phyloP scores from a whole-genome alignment of 2,888 invertebrate species.

The Linnaemya vulpina region DNA sequence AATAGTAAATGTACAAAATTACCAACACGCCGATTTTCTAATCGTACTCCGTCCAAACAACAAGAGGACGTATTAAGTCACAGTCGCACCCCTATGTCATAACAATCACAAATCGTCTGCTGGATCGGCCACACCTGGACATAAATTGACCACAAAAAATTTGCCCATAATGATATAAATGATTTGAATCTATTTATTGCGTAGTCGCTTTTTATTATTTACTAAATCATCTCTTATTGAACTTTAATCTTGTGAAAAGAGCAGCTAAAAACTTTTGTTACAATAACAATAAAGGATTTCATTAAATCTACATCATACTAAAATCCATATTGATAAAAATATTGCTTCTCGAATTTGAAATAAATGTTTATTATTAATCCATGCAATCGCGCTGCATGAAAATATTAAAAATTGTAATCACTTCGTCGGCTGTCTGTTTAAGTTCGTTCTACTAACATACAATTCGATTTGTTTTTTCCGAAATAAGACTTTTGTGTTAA shows the following conservation, averaged over 20 bases:
- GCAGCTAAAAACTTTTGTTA: too few species aligned
- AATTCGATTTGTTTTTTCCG: too few species aligned
- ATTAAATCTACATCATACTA: too few species aligned
- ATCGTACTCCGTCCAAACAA: slow-evolving; percentile 73
- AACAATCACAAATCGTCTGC: slow-evolving; percentile 66
- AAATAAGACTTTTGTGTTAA: too few species aligned
- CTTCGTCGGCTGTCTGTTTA: too few species aligned
- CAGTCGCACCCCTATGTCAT: slow-evolving; percentile 41
- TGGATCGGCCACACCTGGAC: slow-evolving; percentile 54
- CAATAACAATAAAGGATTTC: too few species aligned
- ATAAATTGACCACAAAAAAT: slow-evolving; percentile 78
- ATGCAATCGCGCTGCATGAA: too few species aligned
- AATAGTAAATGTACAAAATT: slow-evolving; percentile 62
- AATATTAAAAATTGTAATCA: too few species aligned
- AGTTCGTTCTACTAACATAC: too few species aligned
- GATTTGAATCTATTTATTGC: not conserved
- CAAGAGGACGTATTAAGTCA: slow-evolving; percentile 60
- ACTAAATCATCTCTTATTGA: not conserved
- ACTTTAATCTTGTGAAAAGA: not conserved
- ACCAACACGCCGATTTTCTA: slow-evolving; percentile 70
- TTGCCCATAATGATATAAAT: slow-evolving; percentile 78
- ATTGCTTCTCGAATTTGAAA: too few species aligned
- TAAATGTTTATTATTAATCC: too few species aligned
- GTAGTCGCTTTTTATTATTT: not conserved
- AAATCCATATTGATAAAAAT: too few species aligned